Base-by-base conservation (phyloP, 92 coral and sea anemone genomes). In the Porites evermanni region DNA sequence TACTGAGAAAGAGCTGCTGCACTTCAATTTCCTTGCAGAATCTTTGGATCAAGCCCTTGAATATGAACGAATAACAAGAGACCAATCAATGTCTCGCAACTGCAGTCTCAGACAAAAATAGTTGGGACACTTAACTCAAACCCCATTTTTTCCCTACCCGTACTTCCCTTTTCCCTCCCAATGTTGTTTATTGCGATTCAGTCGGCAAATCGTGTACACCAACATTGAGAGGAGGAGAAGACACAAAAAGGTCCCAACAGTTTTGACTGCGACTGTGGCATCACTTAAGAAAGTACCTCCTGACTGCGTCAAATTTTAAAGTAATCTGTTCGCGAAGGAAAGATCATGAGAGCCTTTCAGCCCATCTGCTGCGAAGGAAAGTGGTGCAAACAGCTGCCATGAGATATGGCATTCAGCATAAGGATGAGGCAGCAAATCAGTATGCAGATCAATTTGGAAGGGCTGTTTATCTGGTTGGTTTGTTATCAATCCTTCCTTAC, bases 371-470 rank as follows among this genome's bases (percentile, higher is more conserved):
- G 14, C n/a, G 19, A 18, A 67, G 83, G 7, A 69, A 9, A 53
- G 5, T 1, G 5, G 10, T 83, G 1, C 93, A 91, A 32, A 91
- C 88, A 21, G 84, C 93, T 59, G 87, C 89, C 52, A 89, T 85
- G 89, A 89, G 76, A 21, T 89, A 89, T 85, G 93, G 93, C 13
- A 64, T 89, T 29, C 71, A 61, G 53, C 64, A 85, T 73, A 86
- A 89, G 32, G 89, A 79, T 26, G 86, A 74, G 38, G 92, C 92
- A 21, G 89, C 89, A 53, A 44, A 60, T 3, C 61, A 67, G 70
- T 89, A 89, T 71, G 51, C 92, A 13, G 19, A 78, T 20, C 77
- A 89, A 26, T 89, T 79, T 79, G 86, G 89, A 10, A 89, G 67
- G n/a, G 78, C 61, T 16, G 78, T 74, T 1, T 78, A 18, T 29